phyloP scores from a whole-genome alignment of 2,797 vertebrate species.

The Synaphobranchus kaupii region DNA sequence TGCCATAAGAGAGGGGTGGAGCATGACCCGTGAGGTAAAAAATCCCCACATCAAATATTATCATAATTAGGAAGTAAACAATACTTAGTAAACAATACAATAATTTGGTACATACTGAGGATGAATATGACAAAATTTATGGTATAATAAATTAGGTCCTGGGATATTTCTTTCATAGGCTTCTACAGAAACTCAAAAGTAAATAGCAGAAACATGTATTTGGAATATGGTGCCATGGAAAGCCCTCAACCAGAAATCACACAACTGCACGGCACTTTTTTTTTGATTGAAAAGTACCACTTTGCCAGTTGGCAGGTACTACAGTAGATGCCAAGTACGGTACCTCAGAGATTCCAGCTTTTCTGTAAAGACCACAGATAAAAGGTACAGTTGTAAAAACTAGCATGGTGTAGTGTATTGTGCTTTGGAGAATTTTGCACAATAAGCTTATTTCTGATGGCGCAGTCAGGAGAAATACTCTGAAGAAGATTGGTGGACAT shows the following conservation, averaged over 20 bases:
- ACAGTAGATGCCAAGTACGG: neutral
- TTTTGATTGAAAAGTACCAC: neutral
- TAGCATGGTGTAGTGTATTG: no score
- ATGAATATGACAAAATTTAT: no score
- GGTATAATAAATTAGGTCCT: neutral
- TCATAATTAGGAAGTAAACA: neutral
- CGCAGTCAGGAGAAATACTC: neutral
- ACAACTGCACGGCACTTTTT: neutral
- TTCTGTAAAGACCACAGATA: neutral
- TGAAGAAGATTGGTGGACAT: neutral
- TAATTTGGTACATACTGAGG: no score
- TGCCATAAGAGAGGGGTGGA: neutral
- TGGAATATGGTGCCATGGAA: slow-evolving; percentile 32
- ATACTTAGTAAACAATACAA: no score
- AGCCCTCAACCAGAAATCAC: slow-evolving; percentile 27
- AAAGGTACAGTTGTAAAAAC: neutral
- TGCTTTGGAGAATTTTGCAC: no score
- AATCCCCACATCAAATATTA: neutral
- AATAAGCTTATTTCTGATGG: no score
- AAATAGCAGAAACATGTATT: slow-evolving; percentile 25
- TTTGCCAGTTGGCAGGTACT: slow-evolving; percentile 13
- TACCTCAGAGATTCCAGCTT: slow-evolving; percentile 1
- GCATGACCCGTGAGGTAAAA: neutral
- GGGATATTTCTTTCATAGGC: slow-evolving; percentile 14
- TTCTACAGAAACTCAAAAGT: slow-evolving; percentile 17